phyloP scores from a whole-genome alignment of 2,888 invertebrate species.

The Nymphalis c-album region DNA sequence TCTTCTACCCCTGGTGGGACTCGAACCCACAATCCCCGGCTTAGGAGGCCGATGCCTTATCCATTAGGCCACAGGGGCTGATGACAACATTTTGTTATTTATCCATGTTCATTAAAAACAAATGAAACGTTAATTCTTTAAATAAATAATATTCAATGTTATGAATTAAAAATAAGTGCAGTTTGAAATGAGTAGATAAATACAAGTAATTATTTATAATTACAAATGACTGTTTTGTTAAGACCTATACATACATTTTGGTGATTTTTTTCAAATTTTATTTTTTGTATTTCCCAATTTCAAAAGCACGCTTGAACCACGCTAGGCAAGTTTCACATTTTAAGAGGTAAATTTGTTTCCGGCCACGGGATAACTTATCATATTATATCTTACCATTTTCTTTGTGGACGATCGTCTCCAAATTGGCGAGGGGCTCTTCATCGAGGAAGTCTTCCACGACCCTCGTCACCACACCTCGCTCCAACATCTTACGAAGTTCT shows the following conservation, averaged over 20 bases:
- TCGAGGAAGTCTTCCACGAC: slow-evolving; percentile 99
- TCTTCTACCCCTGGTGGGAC: slow-evolving; percentile 85
- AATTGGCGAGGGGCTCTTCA: slow-evolving; percentile 86
- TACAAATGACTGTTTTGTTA: too few relatives aligned
- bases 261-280: too few relatives aligned
- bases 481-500: slow-evolving; percentile 93
- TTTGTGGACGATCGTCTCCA: slow-evolving; percentile 80
- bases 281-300: neutral
- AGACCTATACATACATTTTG: too few relatives aligned
- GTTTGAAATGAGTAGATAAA: too few relatives aligned
- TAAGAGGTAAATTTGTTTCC: too few relatives aligned
- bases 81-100: neutral
- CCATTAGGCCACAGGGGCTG: slow-evolving; percentile 88
- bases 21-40: slow-evolving; percentile 89
- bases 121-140: too few relatives aligned
- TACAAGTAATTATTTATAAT: too few relatives aligned
- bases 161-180: too few relatives aligned
- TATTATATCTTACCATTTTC: slow-evolving; percentile 64
- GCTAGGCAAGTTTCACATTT: too few relatives aligned
- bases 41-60: slow-evolving; percentile 90
- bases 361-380: too few relatives aligned
- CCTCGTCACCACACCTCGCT: slow-evolving; percentile 94
- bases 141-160: too few relatives aligned
- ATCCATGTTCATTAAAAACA: too few relatives aligned
- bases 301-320: neutral